phyloP scores from a whole-genome alignment of 2,113 vertebrate species.

The Carollia perspicillata region DNA sequence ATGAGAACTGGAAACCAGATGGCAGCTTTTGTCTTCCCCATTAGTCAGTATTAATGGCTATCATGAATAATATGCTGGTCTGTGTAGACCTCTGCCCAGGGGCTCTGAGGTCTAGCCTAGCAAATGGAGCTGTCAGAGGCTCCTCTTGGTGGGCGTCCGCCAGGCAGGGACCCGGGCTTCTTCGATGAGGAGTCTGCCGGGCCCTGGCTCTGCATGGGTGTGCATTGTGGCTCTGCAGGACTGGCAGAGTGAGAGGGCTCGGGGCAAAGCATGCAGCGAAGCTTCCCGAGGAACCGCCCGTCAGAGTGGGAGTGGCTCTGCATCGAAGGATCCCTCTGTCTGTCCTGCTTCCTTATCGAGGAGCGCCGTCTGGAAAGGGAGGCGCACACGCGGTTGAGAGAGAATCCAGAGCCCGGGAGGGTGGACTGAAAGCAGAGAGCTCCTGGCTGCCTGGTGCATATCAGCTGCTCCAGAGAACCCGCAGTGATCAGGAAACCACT shows the following conservation, averaged over 20 bases:
- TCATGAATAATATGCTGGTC: background rate
- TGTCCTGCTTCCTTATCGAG: background rate
- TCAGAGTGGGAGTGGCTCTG: background rate
- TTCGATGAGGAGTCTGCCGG: background rate
- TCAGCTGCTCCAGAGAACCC: background rate
- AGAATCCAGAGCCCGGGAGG: background rate
- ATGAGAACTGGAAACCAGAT: background rate
- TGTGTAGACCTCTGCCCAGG: background rate
- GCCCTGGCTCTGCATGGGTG: fast-evolving
- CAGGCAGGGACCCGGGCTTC: background rate
- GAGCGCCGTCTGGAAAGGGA: background rate
- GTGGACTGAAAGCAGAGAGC: background rate
- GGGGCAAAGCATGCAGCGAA: background rate
- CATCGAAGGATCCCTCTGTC: background rate
- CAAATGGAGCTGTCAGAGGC: background rate
- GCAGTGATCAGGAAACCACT: background rate
- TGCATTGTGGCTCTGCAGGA: fast-evolving
- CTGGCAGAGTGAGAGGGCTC: background rate
- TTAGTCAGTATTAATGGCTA: background rate
- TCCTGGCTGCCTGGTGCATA: background rate
- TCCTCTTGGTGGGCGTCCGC: background rate
- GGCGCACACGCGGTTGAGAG: background rate
- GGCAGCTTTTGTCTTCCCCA: background rate
- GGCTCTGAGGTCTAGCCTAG: background rate
- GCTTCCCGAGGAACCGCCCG: background rate